Base-by-base conservation (phyloP, 2,797 vertebrate genomes). In the Melanotaenia pygmaea region DNA sequence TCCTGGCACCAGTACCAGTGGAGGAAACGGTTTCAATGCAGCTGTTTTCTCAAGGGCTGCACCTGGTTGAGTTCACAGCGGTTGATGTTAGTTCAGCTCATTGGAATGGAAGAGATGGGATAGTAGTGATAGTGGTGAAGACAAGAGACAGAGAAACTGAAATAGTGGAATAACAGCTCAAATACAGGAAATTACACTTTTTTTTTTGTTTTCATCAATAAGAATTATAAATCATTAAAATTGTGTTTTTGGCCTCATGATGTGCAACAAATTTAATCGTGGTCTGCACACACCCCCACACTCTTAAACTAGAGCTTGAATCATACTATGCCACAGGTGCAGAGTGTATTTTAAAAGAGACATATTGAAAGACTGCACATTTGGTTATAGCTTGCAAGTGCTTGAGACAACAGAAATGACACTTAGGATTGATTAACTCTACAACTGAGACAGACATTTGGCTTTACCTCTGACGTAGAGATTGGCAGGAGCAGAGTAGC, bases 381-480 rank as follows among this genome's bases (percentile, higher is more conserved):
- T 57, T 35, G 37, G 67, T 60, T 35, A 43, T 68, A 45, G 30
- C 59, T 66, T 71, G 20, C 3, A 59, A 35, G 66, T 13, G 22
- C 10, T 54, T n/a, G 22, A 67, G 34, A 70, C 26, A 79, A 54
- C 28, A 79, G 58, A 69, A 32, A 74, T 20, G 45, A 65, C 7
- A 63, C n/a, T 53, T 47, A 70, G 59, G 72, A 75, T 34, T 70
- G 35, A 79, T 72, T 26, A 43, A 61, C 45, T 60, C 24, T 58
- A 50, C 2, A 47, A 45, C 1, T 14, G 60, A 79, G 53, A 43
- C 22, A 75, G 35, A 77, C 34, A 1, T 78, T 35, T 35, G 74
- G 84, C 65, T 82, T 93, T 94, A 95, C 94, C 94, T 93, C 94
- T 89, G 53, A 95, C 94, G 74, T 95, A 95, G 86, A 95, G 94